Evolutionary conservation across 2,113 vertebrate species (phyloP).

Genomic region (Urocynchramus pylzowi): DNA sequence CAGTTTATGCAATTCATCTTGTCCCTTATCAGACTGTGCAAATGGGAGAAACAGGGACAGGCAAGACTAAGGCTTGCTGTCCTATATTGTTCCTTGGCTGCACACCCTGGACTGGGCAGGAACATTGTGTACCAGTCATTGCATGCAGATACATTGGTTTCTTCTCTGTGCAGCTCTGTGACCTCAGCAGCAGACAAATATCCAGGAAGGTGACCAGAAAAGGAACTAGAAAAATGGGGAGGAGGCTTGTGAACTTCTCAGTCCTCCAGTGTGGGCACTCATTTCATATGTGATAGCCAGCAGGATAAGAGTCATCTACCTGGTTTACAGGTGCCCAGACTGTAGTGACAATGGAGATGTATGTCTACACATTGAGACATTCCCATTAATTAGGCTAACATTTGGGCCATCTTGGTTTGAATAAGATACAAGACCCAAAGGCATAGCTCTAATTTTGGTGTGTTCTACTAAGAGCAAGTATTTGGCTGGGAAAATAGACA

Average conservation of each 20-base stretch:
- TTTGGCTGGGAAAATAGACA: background rate
- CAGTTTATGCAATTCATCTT: background rate
- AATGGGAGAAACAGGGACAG: background rate
- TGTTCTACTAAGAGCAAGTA: background rate
- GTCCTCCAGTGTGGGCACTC: rapidly evolving
- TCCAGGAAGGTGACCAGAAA: background rate
- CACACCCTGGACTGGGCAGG: background rate
- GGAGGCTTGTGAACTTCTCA: background rate
- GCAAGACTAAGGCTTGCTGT: background rate
- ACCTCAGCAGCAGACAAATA: background rate
- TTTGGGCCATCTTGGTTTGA: background rate
- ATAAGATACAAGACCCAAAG: background rate
- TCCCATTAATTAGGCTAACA: background rate
- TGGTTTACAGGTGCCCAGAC: background rate
- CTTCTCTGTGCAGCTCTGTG: background rate
- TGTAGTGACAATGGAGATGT: background rate
- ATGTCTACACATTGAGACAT: background rate
- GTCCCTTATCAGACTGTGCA: background rate
- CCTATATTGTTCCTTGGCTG: background rate
- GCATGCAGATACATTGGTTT: background rate
- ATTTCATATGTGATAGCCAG: background rate
- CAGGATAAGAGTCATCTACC: background rate
- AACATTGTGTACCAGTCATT: rapidly evolving
- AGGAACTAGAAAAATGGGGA: background rate
- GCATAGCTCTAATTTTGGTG: background rate